Base-by-base conservation (phyloP, 2,888 invertebrate species). In the Allacma fusca region DNA sequence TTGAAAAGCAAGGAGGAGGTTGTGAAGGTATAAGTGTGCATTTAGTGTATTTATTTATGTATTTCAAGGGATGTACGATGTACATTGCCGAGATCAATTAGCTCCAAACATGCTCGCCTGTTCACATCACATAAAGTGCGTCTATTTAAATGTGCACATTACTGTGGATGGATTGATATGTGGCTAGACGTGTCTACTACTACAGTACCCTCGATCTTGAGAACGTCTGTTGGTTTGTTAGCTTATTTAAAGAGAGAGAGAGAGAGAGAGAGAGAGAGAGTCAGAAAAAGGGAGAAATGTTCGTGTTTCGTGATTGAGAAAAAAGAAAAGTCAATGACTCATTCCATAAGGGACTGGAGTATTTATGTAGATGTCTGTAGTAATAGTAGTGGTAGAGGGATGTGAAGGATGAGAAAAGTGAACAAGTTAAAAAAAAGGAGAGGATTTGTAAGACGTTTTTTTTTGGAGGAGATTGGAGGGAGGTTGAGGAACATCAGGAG, bases 301-400 rank as follows among this genome's bases (percentile, higher is more conserved):
- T 2, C n/a, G 23, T 62, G 26, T 9, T 23, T 23, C 13, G 23
- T 9, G 62, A 62, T 62, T 62, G 26, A 23, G 73, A 62, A 73
- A n/a, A 57, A 43, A 26, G 70, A 44, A 71, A 70, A 73, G 73
- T 62, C 73, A 73, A 73, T 73, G 73, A 73, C 62, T 62, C 62
- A 73, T 34, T 73, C 40, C 21, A 57, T 65, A 65, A 67, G 28
- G 34, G 4, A 28, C n/a, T n/a, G n/a, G n/a, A n/a, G n/a, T n/a
- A n/a, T n/a, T n/a, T n/a, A n/a, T n/a, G n/a, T n/a, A n/a, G n/a
- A n/a, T n/a, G n/a, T n/a, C n/a, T n/a, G n/a, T n/a, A n/a, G n/a
- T n/a, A n/a, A n/a, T n/a, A n/a, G n/a, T n/a, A n/a, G n/a, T n/a
- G n/a, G n/a, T n/a, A n/a, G n/a, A 34, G 34, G 34, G 34, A 34